Evolutionary conservation across 2,888 invertebrate species (phyloP).

Genomic region (Harmothoe impar): DNA sequence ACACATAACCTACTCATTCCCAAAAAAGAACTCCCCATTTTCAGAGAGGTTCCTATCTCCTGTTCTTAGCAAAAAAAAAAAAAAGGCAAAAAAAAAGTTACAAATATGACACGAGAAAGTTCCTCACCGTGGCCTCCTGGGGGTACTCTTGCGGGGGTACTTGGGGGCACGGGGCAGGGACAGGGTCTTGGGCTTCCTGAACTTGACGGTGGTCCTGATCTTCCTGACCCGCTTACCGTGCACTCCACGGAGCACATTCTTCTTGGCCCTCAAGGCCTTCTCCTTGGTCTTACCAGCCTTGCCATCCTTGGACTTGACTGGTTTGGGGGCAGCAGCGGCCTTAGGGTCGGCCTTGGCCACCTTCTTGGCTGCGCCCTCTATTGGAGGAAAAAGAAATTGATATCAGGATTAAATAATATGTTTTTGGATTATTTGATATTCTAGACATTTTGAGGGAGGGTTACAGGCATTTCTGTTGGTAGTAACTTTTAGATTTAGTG

Average conservation of each 20-base stretch:
- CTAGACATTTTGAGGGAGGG: too few relatives aligned
- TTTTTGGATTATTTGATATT: too few relatives aligned
- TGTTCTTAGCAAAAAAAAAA: neutral
- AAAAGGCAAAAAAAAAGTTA: neutral
- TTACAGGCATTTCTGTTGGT: too few relatives aligned
- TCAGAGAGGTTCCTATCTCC: too few relatives aligned
- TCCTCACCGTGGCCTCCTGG: conserved; percentile 92
- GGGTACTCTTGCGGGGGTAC: conserved; percentile 97
- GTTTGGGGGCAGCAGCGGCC: conserved; percentile 69
- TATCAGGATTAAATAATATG: neutral
- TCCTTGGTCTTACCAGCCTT: conserved; percentile 74
- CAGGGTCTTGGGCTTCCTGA: conserved; percentile 96
- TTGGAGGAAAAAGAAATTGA: neutral
- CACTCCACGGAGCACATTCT: conserved; percentile 93
- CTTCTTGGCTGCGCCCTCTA: conserved; percentile 29
- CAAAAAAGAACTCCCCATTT: too few relatives aligned
- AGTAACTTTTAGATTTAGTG: too few relatives aligned
- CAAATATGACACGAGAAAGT: too few relatives aligned
- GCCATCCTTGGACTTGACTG: conserved; percentile 67
- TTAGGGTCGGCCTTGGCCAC: conserved; percentile 17
- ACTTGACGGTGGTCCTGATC: conserved; percentile 97
- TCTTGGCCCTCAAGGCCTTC: conserved; percentile 90
- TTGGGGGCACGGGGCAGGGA: conserved; percentile 95
- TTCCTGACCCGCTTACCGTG: conserved; percentile 94
- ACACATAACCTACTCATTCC: too few relatives aligned